A percentile compares a stretch with the other conserved stretches of the same genome.
Conservation (phyloP, 2,797 vertebrate genomes). For the Sebastes kiyomatsui region DNA sequence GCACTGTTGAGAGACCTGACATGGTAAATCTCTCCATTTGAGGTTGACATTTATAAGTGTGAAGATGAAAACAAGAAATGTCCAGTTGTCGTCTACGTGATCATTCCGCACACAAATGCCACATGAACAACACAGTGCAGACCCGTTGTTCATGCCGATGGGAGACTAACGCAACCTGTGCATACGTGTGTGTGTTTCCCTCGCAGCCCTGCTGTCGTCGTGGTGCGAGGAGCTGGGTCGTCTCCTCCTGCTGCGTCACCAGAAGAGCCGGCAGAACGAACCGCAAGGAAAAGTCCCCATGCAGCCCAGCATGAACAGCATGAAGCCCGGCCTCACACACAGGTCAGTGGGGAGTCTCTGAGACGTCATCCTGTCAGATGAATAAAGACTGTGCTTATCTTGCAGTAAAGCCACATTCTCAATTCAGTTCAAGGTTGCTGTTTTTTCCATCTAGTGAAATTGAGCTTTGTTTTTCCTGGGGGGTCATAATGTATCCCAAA, state of each 20-base stretch:
- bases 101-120: background rate
- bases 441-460: background rate
- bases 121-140: background rate
- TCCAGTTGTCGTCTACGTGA: background rate
- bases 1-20: conserved; percentile 1
- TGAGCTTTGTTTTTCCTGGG: background rate
- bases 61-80: background rate
- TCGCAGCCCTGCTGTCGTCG: conserved; percentile 94
- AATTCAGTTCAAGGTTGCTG: background rate
- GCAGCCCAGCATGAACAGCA: conserved; percentile 98
- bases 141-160: background rate
- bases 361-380: conserved; percentile 12
- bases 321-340: conserved; percentile 98
- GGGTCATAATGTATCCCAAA: background rate
- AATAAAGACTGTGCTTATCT: background rate
- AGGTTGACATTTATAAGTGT: background rate
- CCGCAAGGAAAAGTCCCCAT: conserved; percentile 96
- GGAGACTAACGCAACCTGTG: conserved; percentile 1
- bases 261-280: conserved; percentile 99
- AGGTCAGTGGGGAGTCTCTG: conserved; percentile 84
- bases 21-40: background rate
- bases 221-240: conserved; percentile 99
- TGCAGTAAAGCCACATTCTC: background rate
- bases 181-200: conserved; percentile 31
- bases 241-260: conserved; percentile 97